Evolutionary conservation across 2,113 vertebrate species (phyloP).

Genomic region (Lethenteron reissneri): DNA sequence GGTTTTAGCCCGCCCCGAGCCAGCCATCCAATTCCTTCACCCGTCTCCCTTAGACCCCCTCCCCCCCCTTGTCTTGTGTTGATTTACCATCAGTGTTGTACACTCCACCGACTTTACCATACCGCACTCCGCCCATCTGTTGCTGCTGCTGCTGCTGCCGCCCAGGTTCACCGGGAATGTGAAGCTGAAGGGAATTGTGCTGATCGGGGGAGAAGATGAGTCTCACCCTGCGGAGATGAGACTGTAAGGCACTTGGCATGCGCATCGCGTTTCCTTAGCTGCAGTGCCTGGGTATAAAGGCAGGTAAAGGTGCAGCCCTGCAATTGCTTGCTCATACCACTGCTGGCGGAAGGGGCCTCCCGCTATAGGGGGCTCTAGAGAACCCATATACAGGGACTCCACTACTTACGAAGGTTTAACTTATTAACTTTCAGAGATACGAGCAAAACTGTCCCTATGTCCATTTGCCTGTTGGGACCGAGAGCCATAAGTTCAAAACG

Average conservation of each 20-base stretch:
- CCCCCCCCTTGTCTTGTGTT: background rate
- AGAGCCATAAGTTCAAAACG: no score
- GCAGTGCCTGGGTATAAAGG: no score
- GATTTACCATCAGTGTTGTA: background rate
- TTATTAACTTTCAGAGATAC: slow-evolving; percentile 8
- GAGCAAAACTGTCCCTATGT: background rate
- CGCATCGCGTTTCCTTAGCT: background rate
- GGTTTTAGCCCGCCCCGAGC: no score
- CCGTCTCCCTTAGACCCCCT: no score
- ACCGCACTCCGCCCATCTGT: background rate
- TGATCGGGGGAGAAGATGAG: slow-evolving; percentile 56
- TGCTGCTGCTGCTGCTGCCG: slow-evolving; percentile 11
- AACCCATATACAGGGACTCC: background rate
- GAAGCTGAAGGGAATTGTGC: slow-evolving; percentile 65
- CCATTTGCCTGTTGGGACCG: no score
- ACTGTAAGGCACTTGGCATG: slow-evolving; percentile 38
- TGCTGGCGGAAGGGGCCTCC: background rate
- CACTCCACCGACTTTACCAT: no score
- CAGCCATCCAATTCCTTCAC: no score
- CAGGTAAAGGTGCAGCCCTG: background rate
- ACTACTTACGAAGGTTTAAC: background rate
- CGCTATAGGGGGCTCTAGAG: background rate
- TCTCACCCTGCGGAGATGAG: slow-evolving; percentile 67
- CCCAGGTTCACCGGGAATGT: slow-evolving; percentile 77
- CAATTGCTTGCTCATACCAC: no score